phyloP scores from a whole-genome alignment of 2,113 vertebrate species.

The Galemys pyrenaicus region DNA sequence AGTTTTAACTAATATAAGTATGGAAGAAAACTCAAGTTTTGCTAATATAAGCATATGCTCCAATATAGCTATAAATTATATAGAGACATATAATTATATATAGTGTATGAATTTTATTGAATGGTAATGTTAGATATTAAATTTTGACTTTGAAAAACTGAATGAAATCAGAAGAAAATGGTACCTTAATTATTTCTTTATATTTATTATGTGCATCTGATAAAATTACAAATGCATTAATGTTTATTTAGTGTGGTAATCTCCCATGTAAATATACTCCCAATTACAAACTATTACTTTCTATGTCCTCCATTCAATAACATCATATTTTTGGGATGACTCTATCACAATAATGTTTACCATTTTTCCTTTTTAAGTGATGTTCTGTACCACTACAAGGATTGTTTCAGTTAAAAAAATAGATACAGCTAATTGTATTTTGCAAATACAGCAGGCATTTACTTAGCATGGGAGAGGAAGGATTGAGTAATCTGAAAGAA shows the following conservation, averaged over 20 bases:
- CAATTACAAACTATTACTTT: neutral
- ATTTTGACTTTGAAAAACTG: neutral
- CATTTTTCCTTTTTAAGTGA: neutral
- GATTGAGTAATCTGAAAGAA: neutral
- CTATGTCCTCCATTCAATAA: neutral
- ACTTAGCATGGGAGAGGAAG: neutral
- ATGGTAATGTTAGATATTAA: neutral
- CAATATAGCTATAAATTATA: neutral
- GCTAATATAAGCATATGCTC: neutral
- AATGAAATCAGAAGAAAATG: neutral
- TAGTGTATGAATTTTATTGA: neutral
- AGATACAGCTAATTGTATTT: neutral
- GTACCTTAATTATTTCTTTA: neutral
- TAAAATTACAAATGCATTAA: neutral
- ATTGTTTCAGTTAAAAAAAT: neutral
- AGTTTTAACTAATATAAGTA: neutral
- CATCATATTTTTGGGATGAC: neutral
- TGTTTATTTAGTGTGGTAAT: neutral
- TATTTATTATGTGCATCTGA: neutral
- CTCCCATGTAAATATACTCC: neutral
- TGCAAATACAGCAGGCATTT: neutral
- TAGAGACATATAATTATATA: neutral
- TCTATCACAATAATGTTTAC: neutral
- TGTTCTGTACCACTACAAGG: neutral
- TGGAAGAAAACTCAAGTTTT: neutral